Base-by-base conservation (phyloP, 2,888 invertebrate species). In the Drosophila nigritarsus region DNA sequence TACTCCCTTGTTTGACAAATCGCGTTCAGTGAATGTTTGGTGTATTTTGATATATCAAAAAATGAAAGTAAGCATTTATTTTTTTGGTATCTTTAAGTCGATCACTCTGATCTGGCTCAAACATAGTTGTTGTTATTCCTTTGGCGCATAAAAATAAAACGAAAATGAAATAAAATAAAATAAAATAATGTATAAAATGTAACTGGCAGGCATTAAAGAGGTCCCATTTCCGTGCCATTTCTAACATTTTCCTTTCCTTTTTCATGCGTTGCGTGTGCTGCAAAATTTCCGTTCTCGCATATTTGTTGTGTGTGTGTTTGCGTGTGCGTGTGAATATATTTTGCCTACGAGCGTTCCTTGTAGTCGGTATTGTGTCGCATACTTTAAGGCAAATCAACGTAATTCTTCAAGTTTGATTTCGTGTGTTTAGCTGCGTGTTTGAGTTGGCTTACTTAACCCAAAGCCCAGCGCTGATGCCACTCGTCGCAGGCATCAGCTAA, bases 341-440 rank as follows among this genome's bases (percentile, higher is more conserved):
- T 45, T 20, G 59, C 65, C 61, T 42, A 24, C 18, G 18, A 38
- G 70, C 51, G 48, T 53, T 65, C 36, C 48, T 58, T 38, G 5
- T 60, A 11, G 29, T 45, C 38, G 30, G 15, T 11, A 27, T 27
- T 61, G 29, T 65, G 71, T 64, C 38, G 63, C 69, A 40, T 34
- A 59, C 77, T 79, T 84, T 81, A 65, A 79, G 78, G 75, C 66
- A 83, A 87, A 85, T 87, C 87, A 82, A 80, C 85, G 87, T 87
- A 87, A 86, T 85, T 87, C 73, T 80, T 86, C 82, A 87, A 86
- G 85, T 86, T 86, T 86, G 87, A 86, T 86, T 86, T 75, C 75
- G 85, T 80, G 78, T 83, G 84, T 65, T 85, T 83, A 82, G 83
- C 87, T 73, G 83, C 83, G 80, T 80, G 83, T 83, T 84, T 86